Evolutionary conservation across 2,888 invertebrate genomes (phyloP), one percentile per base, ranked within the genome.

Genomic region (Xanthostigma xanthostigma): DNA sequence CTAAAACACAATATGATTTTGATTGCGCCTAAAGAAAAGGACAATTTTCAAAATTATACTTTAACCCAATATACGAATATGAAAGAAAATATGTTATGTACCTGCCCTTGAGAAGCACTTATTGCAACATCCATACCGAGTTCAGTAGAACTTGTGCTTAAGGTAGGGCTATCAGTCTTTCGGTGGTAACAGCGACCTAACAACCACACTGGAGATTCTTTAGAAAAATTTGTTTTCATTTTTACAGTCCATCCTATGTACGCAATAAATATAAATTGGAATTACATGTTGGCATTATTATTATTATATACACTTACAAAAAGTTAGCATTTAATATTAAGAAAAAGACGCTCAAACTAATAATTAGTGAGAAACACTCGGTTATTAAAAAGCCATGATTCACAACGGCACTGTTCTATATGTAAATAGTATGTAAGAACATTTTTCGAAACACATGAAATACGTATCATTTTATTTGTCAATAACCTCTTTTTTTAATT

Each of bases 161-260:
- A 12, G 9, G 48, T 57, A 27, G 63, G 61, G 49, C 61, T 60
- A 50, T 66, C 65, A 35, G 62, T 55, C 60, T 84, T 84, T 13
- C 84, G 75, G 62, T 85, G 84, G 61, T 92, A 92, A 61, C 85
- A 86, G 49, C 81, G 74, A 1, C 92, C 92, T 34, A 92, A 67
- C 27, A 92, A 65, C 83, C 87, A 91, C 4, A 92, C 87, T 0
- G 91, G 89, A 53, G 86, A 86, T 68, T 90, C 89, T 67, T 85
- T 86, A 0, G 86, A 88, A 58, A 84, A 82, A 58, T 76, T 79
- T 2, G 83, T 78, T 56, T 79, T 78, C 53, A 87, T 69, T 67
- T 90, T 90, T 1, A 84, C 78, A 47, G 81, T 79, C 84, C 85
- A 88, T 44, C 82, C 75, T 74, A 53, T 36, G 27, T 27, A 27